Conservation (phyloP, 2,113 vertebrate species). For the Brachyhypopomus occidentalis region DNA sequence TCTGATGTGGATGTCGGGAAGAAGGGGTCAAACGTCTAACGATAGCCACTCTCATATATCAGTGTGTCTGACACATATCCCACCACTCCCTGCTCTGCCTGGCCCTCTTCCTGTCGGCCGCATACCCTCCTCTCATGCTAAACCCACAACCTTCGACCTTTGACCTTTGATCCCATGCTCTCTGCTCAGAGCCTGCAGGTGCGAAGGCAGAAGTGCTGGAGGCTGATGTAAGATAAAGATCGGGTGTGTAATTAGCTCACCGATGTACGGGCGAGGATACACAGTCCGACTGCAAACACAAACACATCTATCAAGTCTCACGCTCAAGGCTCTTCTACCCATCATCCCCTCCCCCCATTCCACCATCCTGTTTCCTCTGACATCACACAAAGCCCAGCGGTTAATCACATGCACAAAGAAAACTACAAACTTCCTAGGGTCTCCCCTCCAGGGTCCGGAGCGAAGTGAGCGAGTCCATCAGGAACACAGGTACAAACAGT, state of each 20-base stretch:
- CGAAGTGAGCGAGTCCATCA: neutral
- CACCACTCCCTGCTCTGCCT: slow-evolving; percentile 5
- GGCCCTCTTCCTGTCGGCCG: slow-evolving; percentile 27
- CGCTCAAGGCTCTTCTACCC: slow-evolving; percentile 43
- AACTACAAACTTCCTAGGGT: slow-evolving; percentile 28
- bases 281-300: slow-evolving; percentile 19
- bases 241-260: slow-evolving; percentile 12
- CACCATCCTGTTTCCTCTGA: slow-evolving; percentile 58
- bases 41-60: slow-evolving; percentile 13
- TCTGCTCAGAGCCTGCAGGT: neutral
- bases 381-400: slow-evolving; percentile 61
- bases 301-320: slow-evolving; percentile 33
- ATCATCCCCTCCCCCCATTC: slow-evolving; percentile 52
- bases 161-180: slow-evolving; percentile 10
- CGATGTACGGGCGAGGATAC: neutral
- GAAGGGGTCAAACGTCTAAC: slow-evolving; percentile 27
- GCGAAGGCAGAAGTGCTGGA: neutral
- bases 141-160: slow-evolving; percentile 5
- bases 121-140: slow-evolving; percentile 38
- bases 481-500: neutral
- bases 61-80: slow-evolving; percentile 20
- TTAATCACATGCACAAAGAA: slow-evolving; percentile 12
- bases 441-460: slow-evolving; percentile 12
- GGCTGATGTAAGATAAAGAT: slow-evolving; percentile 15
- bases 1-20: slow-evolving; percentile 42